Conservation (phyloP, 2,113 vertebrate species). For the Otocyon megalotis region DNA sequence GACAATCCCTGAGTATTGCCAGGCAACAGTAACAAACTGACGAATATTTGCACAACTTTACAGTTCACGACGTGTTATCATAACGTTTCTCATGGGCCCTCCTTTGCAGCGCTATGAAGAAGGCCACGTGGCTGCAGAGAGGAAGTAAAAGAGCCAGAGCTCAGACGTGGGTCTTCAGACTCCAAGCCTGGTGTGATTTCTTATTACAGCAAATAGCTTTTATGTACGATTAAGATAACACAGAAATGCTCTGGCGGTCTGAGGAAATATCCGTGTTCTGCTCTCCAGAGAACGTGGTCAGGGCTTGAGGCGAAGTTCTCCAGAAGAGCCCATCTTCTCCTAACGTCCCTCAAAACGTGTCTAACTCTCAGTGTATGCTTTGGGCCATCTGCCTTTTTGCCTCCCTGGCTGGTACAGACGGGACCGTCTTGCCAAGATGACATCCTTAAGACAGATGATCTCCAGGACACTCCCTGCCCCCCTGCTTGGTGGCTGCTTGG, state of each 20-base stretch:
- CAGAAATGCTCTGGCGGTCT: not conserved
- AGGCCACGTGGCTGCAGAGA: not conserved
- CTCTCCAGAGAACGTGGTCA: not conserved
- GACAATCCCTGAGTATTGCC: conserved; percentile 26
- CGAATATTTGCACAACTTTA: conserved; percentile 39
- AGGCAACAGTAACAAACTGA: conserved; percentile 50
- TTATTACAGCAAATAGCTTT: conserved; percentile 31
- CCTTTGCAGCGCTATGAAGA: not conserved
- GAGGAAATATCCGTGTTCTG: not conserved
- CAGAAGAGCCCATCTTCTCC: not conserved
- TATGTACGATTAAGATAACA: not conserved
- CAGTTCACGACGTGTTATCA: conserved; percentile 2
- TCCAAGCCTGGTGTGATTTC: not conserved
- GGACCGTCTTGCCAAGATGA: not conserved
- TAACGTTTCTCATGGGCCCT: conserved; percentile 30
- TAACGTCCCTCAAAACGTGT: not conserved
- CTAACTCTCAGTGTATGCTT: not conserved
- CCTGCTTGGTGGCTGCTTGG: not conserved
- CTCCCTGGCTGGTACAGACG: not conserved
- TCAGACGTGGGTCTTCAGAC: conserved; percentile 4
- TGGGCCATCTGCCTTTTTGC: not conserved
- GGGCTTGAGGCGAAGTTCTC: not conserved
- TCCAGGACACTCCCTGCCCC: not conserved
- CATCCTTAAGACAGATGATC: not conserved
- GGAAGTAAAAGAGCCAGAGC: not conserved